Percentiles rank a stretch among this genome's conserved stretches.
Conservation (phyloP, 2,888 invertebrate genomes). For the Taphrorychus bicolor region DNA sequence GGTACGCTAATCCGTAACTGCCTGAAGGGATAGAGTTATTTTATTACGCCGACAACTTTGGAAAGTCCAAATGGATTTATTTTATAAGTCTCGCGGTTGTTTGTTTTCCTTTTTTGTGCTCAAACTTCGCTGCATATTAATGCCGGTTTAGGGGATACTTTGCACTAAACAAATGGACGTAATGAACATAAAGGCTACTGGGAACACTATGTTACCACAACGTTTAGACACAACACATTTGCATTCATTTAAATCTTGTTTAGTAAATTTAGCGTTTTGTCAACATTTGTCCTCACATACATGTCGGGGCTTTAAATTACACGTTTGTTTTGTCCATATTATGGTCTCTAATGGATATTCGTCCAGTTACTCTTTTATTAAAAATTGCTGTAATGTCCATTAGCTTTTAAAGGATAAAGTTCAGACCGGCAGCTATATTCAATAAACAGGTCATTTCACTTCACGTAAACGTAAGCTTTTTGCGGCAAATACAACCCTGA, state of each 20-base stretch:
- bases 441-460: too few species aligned
- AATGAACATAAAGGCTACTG: not conserved
- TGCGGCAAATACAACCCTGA: too few species aligned
- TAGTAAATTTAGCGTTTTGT: not conserved
- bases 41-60: not conserved
- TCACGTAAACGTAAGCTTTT: too few species aligned
- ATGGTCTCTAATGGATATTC: too few species aligned
- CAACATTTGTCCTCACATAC: too few species aligned
- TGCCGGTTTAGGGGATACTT: not conserved
- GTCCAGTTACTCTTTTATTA: too few species aligned
- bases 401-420: too few species aligned
- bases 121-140: not conserved
- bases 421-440: too few species aligned
- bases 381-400: too few species aligned
- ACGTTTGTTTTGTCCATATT: too few species aligned
- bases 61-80: not conserved
- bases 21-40: not conserved
- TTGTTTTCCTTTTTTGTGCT: not conserved
- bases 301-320: too few species aligned
- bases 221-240: not conserved
- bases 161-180: not conserved
- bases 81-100: not conserved
- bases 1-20: not conserved
- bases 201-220: not conserved
- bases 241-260: not conserved